These are phyloP conservation scores for Chaetodon auriga DNA, from an alignment of 2,113 vertebrate genomes.

Conservation along the genomic window DNA sequence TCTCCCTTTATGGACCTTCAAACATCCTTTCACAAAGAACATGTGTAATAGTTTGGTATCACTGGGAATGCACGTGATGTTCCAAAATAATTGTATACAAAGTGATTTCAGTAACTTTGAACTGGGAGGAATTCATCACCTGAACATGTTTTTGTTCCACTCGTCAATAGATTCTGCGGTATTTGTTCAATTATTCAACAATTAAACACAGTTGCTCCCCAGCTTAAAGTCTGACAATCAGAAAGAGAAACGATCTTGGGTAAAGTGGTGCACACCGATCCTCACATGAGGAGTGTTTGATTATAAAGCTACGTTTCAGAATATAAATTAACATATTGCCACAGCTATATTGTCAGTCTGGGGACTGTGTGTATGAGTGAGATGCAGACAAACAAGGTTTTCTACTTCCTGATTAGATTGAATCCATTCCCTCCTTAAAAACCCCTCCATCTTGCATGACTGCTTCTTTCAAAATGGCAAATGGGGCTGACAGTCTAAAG, in stretches of 20 bases:
- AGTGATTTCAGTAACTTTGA: not conserved
- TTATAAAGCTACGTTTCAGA: not conserved
- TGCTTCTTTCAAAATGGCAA: not conserved
- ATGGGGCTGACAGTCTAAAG: conserved; percentile 1
- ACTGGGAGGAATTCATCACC: not conserved
- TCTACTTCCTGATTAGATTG: not conserved
- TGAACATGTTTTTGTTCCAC: not conserved
- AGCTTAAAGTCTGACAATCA: not conserved
- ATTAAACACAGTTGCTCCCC: not conserved
- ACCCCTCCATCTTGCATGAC: not conserved
- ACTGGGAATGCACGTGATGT: not conserved
- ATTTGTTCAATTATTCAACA: not conserved
- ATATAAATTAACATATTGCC: not conserved
- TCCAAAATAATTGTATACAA: not conserved
- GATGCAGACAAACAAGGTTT: not conserved
- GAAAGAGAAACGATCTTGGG: not conserved
- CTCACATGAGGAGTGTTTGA: not conserved
- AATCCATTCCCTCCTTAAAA: not conserved
- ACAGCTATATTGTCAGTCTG: not conserved
- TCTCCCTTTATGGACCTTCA: not conserved
- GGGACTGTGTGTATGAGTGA: not conserved
- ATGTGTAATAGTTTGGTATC: not conserved
- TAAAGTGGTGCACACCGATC: not conserved
- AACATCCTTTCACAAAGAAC: not conserved
- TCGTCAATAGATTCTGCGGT: not conserved